Percentiles rank a stretch among this genome's conserved stretches.
phyloP scores from a whole-genome alignment of 2,797 vertebrate species.

The Leptoclinus maculatus region DNA sequence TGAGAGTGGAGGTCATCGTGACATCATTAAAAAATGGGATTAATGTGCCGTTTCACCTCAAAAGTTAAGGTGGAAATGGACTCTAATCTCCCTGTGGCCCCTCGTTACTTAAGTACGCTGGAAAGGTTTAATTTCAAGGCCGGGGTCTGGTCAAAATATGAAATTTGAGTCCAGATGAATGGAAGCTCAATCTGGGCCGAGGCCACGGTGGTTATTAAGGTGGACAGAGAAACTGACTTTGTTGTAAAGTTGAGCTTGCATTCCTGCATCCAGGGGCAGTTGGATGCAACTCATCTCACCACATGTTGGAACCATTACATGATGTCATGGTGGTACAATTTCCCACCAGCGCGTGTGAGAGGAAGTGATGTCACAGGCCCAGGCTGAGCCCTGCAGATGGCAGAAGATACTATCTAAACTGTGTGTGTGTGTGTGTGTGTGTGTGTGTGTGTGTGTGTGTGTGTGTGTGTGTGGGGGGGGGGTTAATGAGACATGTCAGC shows the following conservation, averaged over 20 bases:
- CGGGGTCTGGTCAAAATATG: constrained; percentile 39
- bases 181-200: constrained; percentile 31
- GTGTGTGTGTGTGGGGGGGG: neutral
- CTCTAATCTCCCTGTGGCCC: constrained; percentile 37
- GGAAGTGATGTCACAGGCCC: constrained; percentile 77
- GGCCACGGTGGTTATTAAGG: constrained; percentile 26
- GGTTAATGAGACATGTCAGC: constrained; percentile 50
- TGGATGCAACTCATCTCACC: constrained; percentile 52
- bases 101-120: constrained; percentile 33
- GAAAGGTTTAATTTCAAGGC: constrained; percentile 37
- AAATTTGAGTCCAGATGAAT: constrained; percentile 38
- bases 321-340: constrained; percentile 80
- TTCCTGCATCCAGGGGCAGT: constrained; percentile 48
- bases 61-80: constrained; percentile 56
- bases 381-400: constrained; percentile 69
- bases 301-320: constrained; percentile 82
- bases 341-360: constrained; percentile 75
- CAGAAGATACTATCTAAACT: constrained; percentile 50
- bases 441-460: constrained; percentile 13
- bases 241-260: constrained; percentile 41
- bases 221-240: constrained; percentile 30
- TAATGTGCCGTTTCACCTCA: constrained; percentile 62
- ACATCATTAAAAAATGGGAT: constrained; percentile 65
- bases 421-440: constrained; percentile 1
- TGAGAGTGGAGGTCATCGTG: constrained; percentile 57